Conservation (phyloP, 2,797 vertebrate species). For the Chelon labrosus region DNA sequence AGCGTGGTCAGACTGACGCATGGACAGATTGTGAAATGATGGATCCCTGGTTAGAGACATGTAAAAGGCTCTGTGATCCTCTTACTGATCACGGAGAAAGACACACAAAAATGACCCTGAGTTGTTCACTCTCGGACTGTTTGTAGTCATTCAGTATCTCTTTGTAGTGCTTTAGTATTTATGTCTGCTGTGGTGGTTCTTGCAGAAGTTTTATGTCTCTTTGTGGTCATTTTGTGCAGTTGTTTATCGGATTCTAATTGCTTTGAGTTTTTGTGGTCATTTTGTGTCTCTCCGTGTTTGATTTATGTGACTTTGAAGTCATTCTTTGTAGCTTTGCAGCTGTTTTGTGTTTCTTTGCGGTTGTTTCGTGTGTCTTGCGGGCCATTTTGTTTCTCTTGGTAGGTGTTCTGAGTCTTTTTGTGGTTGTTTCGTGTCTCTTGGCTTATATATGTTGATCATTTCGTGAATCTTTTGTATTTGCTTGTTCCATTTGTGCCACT, state of each 20-base stretch:
- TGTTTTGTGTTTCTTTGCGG: not conserved
- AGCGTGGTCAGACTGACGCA: constrained; percentile 14
- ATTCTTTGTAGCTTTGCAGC: too few relatives aligned
- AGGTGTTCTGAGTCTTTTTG: too few relatives aligned
- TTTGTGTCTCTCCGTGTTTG: not conserved
- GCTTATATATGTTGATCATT: too few relatives aligned
- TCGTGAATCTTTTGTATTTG: too few relatives aligned
- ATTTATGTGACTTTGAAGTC: not conserved
- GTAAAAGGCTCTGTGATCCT: not conserved
- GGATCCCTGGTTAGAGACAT: not conserved
- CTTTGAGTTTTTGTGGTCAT: not conserved
- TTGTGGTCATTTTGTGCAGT: not conserved
- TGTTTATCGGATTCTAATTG: not conserved
- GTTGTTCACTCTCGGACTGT: accelerated
- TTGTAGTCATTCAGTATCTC: not conserved
- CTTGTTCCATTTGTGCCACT: too few relatives aligned
- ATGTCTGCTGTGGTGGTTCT: not conserved
- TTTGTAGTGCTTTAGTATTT: not conserved
- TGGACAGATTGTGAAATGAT: constrained; percentile 11
- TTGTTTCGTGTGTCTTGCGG: not conserved
- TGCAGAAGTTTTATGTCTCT: not conserved
- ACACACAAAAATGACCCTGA: not conserved
- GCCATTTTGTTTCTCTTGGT: not conserved
- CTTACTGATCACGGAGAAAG: not conserved
- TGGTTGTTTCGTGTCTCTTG: too few relatives aligned